These are phyloP conservation scores for Microplitis demolitor DNA, from an alignment of 1,140 invertebrate genomes.

Conservation along the genomic window DNA sequence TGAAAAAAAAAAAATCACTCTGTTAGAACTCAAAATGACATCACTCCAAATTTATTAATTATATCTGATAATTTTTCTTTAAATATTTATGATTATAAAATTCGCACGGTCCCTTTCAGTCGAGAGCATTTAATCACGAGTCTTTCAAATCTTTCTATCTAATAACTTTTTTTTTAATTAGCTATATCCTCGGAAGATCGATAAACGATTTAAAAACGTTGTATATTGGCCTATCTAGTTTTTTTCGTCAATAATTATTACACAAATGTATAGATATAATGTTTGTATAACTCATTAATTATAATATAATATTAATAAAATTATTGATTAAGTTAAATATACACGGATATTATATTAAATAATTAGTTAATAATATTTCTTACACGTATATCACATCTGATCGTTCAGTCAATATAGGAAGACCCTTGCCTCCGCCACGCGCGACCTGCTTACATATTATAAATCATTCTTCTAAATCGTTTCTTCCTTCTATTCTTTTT, in stretches of 20 bases:
- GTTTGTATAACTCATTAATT: conserved; percentile 48
- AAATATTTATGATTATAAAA: conserved; percentile 11
- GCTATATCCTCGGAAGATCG: conserved; percentile 54
- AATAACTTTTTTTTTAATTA: conserved; percentile 42
- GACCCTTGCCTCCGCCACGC: conserved; percentile 57
- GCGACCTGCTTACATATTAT: conserved; percentile 38
- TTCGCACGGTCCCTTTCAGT: conserved; percentile 27
- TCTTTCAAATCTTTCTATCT: conserved; percentile 32
- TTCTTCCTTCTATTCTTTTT: conserved; percentile 21
- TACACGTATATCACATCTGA: conserved; percentile 63
- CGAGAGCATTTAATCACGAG: conserved; percentile 41
- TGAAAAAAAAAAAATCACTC: no score
- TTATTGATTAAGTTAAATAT: conserved; percentile 47
- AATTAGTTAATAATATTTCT: conserved; percentile 48
- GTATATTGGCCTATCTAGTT: conserved; percentile 56
- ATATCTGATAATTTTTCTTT: neutral
- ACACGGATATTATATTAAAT: conserved; percentile 52
- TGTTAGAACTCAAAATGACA: no score
- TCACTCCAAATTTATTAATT: no score
- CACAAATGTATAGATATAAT: conserved; percentile 46
- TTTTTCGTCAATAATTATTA: conserved; percentile 34
- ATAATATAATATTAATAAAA: conserved; percentile 31
- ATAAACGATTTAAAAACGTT: conserved; percentile 59
- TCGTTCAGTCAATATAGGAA: conserved; percentile 63
- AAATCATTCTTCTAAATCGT: conserved; percentile 15